Conservation (phyloP, 2,113 vertebrate species). For the Coryphaenoides rupestris region DNA sequence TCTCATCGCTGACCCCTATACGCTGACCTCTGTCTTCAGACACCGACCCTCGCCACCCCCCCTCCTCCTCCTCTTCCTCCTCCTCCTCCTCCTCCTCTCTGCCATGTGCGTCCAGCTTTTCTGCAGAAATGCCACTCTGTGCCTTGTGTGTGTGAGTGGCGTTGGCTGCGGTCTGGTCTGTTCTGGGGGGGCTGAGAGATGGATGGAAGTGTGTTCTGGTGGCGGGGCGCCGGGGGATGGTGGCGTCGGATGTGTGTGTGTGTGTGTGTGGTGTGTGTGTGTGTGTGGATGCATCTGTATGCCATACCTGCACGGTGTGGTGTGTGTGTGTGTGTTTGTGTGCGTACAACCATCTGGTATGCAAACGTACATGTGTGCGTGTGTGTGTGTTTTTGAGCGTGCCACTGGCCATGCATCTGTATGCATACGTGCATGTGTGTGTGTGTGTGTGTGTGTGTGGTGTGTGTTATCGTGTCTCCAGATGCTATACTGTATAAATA, state of each 20-base stretch:
- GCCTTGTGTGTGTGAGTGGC: slow-evolving; percentile 31
- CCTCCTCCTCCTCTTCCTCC: background rate
- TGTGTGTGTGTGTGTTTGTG: too few species aligned
- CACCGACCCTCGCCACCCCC: slow-evolving; percentile 33
- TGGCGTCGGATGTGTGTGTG: background rate
- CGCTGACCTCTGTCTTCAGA: slow-evolving; percentile 48
- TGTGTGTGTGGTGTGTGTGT: background rate
- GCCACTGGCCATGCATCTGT: background rate
- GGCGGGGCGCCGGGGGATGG: background rate
- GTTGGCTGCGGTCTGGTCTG: slow-evolving; percentile 24
- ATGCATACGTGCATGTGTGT: too few species aligned
- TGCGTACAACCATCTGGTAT: background rate
- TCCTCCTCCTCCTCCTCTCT: background rate
- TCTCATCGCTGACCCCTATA: slow-evolving; percentile 16
- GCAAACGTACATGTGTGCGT: background rate
- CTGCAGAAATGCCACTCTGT: slow-evolving; percentile 45
- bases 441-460: too few species aligned
- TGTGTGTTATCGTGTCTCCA: background rate
- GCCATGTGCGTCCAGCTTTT: slow-evolving; percentile 18
- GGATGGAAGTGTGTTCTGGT: background rate
- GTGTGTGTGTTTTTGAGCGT: background rate
- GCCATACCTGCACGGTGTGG: too few species aligned
- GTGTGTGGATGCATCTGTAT: background rate
- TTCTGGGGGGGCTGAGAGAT: slow-evolving; percentile 1
- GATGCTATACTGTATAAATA: background rate